phyloP scores from a whole-genome alignment of 2,797 vertebrate species.

The Toxotes lorentzi region DNA sequence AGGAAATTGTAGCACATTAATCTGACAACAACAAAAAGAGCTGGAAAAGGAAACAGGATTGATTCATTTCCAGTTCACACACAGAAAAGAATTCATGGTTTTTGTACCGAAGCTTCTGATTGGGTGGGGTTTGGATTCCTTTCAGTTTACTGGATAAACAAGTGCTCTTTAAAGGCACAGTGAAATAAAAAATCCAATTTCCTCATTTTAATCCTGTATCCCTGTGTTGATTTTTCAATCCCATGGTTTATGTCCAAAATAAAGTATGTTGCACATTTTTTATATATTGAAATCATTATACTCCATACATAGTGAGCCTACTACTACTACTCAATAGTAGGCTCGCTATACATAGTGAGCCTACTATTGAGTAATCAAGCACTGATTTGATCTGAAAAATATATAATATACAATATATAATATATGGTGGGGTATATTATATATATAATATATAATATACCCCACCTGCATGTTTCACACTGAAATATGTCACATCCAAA shows the following conservation, averaged over 20 bases:
- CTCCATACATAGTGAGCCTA: too few relatives aligned
- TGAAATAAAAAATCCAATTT: neutral
- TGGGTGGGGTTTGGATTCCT: neutral
- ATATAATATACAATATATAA: too few relatives aligned
- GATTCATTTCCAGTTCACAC: slow-evolving; percentile 8
- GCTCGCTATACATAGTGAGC: too few relatives aligned
- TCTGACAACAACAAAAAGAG: slow-evolving; percentile 29
- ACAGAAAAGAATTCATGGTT: neutral
- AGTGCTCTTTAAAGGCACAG: neutral
- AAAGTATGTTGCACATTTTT: neutral
- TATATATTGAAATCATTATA: neutral
- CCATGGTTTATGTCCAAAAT: neutral
- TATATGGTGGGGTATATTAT: too few relatives aligned
- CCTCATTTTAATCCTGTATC: neutral
- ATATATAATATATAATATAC: too few relatives aligned
- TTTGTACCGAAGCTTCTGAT: neutral
- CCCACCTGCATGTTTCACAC: too few relatives aligned
- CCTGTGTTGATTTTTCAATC: neutral
- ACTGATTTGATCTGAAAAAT: too few relatives aligned
- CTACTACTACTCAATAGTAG: too few relatives aligned
- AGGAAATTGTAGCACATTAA: slow-evolving; percentile 19
- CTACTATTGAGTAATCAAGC: too few relatives aligned
- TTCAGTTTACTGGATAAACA: neutral
- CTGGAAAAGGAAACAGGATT: slow-evolving; percentile 7
- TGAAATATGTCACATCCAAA: too few relatives aligned